Conservation (phyloP, 2,888 invertebrate genomes). For the Synanthedon vespiformis region DNA sequence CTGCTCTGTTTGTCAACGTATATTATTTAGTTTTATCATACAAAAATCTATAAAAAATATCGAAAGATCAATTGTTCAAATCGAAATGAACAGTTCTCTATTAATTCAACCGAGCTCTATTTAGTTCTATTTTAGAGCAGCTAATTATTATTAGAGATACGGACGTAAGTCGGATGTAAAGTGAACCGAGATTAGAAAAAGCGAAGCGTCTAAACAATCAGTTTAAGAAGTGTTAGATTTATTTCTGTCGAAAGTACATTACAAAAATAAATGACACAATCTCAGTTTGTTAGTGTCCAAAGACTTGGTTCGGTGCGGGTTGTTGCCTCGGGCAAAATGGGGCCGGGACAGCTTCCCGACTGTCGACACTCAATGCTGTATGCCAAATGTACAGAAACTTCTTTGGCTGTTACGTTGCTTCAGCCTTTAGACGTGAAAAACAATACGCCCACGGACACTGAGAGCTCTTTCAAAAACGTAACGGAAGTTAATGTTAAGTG, state of each 20-base stretch:
- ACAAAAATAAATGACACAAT: slow-evolving; percentile 48
- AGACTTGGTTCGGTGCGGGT: slow-evolving; percentile 33
- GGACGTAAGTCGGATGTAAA: background rate
- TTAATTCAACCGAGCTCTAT: no score
- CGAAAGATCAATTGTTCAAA: no score
- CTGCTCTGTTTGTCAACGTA: no score
- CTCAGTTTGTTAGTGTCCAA: slow-evolving; percentile 37
- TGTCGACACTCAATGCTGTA: slow-evolving; percentile 11
- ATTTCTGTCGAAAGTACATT: slow-evolving; percentile 33
- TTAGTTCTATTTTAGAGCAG: background rate
- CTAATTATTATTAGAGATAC: background rate
- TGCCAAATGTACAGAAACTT: slow-evolving; percentile 2
- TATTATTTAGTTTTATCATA: no score
- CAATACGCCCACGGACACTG: background rate
- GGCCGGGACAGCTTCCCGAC: slow-evolving; percentile 17
- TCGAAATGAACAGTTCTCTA: no score
- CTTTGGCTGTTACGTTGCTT: background rate
- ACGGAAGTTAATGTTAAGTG: no score
- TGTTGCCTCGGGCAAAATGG: slow-evolving; percentile 43
- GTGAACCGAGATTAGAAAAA: background rate
- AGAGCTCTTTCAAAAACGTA: no score
- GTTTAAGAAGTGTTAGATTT: slow-evolving; percentile 39
- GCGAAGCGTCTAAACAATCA: slow-evolving; percentile 25
- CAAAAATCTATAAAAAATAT: no score
- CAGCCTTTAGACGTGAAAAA: background rate